Conservation (phyloP, 2,113 vertebrate genomes). For the Diphyllodes magnificus region DNA sequence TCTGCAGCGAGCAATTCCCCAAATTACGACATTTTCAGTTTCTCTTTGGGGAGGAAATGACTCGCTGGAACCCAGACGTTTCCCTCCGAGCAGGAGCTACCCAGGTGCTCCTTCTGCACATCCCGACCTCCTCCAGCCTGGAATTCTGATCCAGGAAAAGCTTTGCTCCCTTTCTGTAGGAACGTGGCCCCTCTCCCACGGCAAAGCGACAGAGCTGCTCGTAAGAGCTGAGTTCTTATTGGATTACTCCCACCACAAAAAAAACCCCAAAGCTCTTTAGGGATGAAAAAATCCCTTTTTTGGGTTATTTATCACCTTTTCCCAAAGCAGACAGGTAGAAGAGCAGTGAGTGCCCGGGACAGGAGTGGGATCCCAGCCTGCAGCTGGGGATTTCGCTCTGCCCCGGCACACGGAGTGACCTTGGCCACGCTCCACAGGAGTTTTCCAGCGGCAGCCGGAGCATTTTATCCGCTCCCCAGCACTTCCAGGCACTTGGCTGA, state of each 20-base stretch:
- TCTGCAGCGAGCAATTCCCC: neutral
- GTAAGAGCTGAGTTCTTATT: rapidly evolving
- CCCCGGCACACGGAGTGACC: rapidly evolving
- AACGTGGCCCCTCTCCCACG: rapidly evolving
- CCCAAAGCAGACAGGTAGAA: rapidly evolving
- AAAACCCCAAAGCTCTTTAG: neutral
- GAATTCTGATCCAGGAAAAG: neutral
- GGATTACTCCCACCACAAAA: too few species aligned
- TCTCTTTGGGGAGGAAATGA: neutral
- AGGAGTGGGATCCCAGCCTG: neutral
- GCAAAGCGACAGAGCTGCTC: rapidly evolving
- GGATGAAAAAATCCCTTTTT: neutral
- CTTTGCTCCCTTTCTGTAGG: neutral
- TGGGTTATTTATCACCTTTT: neutral
- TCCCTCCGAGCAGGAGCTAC: rapidly evolving
- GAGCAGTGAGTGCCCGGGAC: rapidly evolving
- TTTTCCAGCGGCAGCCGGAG: neutral
- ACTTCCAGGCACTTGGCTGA: neutral
- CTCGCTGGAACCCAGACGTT: neutral
- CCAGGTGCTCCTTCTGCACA: neutral
- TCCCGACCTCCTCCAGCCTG: neutral
- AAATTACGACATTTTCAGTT: neutral
- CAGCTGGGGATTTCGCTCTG: rapidly evolving
- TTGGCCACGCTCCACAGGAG: rapidly evolving
- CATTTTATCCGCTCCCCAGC: neutral